Base-by-base conservation (phyloP, 1,140 invertebrate species). In the Drosophila dunni region DNA sequence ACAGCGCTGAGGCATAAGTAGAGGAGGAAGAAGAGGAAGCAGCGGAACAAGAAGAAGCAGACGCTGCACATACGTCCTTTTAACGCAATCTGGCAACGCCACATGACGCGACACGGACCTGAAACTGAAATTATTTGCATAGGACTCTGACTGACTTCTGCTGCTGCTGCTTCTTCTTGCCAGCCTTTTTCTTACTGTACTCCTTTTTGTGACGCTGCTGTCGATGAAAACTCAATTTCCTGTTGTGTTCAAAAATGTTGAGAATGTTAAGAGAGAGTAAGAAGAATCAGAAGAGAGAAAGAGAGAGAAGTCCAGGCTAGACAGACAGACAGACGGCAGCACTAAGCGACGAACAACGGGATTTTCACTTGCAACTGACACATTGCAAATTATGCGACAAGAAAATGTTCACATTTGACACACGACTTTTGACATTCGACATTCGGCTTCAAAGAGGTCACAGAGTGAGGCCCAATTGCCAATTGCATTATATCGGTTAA, bases 161-260 rank as follows among this genome's bases (percentile, higher is more conserved):
- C 48, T 34, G 54, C 40, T 20, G n/a, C 44, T 24, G 33, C 50
- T n/a, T 9, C 66, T 33, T 46, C 33, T 11, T 33, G 20, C 36
- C 17, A 20, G 17, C 15, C 10, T 9, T 42, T 34, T 20, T 24
- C 51, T 8, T 20, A 64, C 10, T 13, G 44, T 29, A 33, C 63
- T 29, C 46, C 63, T 29, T 54, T 40, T 33, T 44, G 56, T 15
- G 57, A 17, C 60, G 62, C 56, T 67, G 58, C 76, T 88, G 83
- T 83, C 83, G 74, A 88, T 88, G 84, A 75, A 80, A 88, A 89
- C 64, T 88, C 83, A 88, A 88, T 88, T 88, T 88, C 83, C 83
- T 88, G 83, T 88, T 88, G 66, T 83, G 65, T 56, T 67, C 62
- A 82, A 86, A 83, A 88, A 88, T 86, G 83, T 80, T 82, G 20